Evolutionary conservation across 2,888 invertebrate species (phyloP).

Genomic region (Bedellia somnulentella): DNA sequence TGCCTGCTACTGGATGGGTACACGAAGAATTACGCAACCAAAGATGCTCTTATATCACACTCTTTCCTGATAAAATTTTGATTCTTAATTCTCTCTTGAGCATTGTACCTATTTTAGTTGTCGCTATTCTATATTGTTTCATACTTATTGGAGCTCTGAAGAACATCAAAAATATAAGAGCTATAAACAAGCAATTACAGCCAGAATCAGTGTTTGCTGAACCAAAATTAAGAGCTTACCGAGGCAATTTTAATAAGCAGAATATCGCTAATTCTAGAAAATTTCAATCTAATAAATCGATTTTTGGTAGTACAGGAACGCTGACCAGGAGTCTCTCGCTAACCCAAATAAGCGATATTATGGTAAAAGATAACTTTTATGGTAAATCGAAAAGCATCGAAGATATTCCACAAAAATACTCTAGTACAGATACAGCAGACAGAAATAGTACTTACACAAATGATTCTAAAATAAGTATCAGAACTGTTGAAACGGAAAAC

Average conservation of each 20-base stretch:
- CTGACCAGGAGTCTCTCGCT: not conserved
- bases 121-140: slow-evolving; percentile 56
- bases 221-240: slow-evolving; percentile 29
- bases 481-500: slow-evolving; percentile 20
- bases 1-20: slow-evolving; percentile 63
- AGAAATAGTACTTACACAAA: not conserved
- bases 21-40: slow-evolving; percentile 23
- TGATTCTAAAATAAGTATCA: slow-evolving; percentile 27
- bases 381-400: slow-evolving; percentile 28
- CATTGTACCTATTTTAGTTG: slow-evolving; percentile 43
- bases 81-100: slow-evolving; percentile 59
- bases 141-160: slow-evolving; percentile 61
- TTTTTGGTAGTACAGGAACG: not conserved
- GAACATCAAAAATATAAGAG: slow-evolving; percentile 32
- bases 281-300: not conserved
- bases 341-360: not conserved
- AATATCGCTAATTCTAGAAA: slow-evolving; percentile 7
- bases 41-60: slow-evolving; percentile 58
- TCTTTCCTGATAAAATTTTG: slow-evolving; percentile 58
- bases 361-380: too few relatives aligned
- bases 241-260: slow-evolving; percentile 19
- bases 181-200: slow-evolving; percentile 18
- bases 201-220: slow-evolving; percentile 14
- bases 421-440: not conserved
- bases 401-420: not conserved